Percentiles rank a stretch among this genome's conserved stretches.
Conservation (phyloP, 2,113 vertebrate genomes). For the Tragelaphus buxtoni region DNA sequence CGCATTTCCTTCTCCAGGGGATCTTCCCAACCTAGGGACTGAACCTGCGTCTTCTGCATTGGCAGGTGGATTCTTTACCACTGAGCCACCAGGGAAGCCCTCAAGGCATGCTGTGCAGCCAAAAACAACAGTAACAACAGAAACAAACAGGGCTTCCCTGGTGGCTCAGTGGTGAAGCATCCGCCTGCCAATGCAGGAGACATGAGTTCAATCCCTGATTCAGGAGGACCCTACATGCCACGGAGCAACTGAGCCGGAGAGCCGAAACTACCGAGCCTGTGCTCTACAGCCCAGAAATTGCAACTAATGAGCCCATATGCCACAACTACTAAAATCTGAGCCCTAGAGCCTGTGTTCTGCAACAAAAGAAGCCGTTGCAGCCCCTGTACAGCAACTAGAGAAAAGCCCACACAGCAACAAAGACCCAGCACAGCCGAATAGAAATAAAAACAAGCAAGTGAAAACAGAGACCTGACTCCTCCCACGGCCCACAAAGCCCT, state of each 20-base stretch:
- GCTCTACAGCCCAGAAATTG: background rate
- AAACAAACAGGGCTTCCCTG: background rate
- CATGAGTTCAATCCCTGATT: background rate
- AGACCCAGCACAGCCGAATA: background rate
- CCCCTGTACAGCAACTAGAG: background rate
- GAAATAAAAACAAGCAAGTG: background rate
- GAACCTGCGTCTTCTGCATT: background rate
- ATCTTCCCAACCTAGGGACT: background rate
- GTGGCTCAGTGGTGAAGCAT: background rate
- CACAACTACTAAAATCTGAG: background rate
- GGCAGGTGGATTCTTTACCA: background rate
- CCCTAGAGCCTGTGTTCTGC: background rate
- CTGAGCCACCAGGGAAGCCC: background rate
- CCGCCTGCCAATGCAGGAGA: background rate
- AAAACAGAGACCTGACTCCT: background rate
- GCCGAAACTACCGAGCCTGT: background rate
- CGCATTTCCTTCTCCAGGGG: background rate
- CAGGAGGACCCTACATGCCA: background rate
- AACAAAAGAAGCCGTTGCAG: background rate
- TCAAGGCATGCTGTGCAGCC: background rate
- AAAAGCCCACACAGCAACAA: background rate
- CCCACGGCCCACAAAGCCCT: background rate
- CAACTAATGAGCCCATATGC: background rate
- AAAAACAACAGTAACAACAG: background rate
- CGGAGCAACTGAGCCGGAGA: background rate